A percentile compares a stretch with the other conserved stretches of the same genome.
Evolutionary conservation across 2,113 vertebrate genomes (phyloP).

Genomic region (Dunckerocampus dactyliophorus): DNA sequence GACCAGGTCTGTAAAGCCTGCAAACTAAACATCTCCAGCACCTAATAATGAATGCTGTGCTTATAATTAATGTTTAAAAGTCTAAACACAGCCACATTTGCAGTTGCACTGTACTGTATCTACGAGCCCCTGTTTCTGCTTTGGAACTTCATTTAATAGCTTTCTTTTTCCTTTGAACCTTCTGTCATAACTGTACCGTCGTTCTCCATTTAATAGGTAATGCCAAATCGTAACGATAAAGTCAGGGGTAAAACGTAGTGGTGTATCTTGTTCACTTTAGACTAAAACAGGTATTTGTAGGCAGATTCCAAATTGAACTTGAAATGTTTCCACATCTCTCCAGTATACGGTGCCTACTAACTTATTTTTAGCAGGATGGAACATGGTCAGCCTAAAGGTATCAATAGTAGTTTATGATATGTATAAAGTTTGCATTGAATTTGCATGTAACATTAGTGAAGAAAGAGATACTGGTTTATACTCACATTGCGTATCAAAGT

Average conservation of each 20-base stretch:
- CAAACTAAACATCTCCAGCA: conserved; percentile 26
- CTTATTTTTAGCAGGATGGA: no score
- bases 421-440: no score
- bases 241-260: neutral
- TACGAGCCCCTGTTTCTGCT: neutral
- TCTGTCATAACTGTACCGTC: no score
- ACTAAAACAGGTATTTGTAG: neutral
- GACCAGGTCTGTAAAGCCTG: conserved; percentile 66
- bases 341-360: neutral
- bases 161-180: neutral
- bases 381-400: no score
- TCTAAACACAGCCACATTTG: neutral
- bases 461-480: no score
- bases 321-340: conserved; percentile 11
- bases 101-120: neutral
- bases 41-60: conserved; percentile 7
- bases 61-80: neutral
- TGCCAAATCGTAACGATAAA: no score
- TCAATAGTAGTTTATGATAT: no score
- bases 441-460: no score
- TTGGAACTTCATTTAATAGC: neutral
- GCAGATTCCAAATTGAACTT: conserved; percentile 19
- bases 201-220: no score
- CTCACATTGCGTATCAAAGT: no score
- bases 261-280: conserved; percentile 1